Base-by-base conservation (phyloP, 2,888 invertebrate species). In the Quadroppia sp. region DNA sequence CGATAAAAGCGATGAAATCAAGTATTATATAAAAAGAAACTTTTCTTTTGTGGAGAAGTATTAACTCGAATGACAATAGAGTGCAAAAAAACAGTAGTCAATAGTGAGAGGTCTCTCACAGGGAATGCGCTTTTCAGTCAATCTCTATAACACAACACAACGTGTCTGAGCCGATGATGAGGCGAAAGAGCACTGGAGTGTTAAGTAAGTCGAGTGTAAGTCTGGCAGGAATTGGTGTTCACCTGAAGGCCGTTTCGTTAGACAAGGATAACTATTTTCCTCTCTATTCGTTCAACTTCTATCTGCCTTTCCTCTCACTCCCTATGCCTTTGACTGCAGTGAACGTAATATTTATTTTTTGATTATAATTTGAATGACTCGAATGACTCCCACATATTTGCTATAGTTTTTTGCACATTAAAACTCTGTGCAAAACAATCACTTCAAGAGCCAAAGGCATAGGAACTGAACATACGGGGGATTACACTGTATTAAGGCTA, bases 221-320 rank as follows among this genome's bases (percentile, higher is more conserved):
- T 3, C 50, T 45, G 45, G 40, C 13, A 45, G 17, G 45, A n/a
- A 40, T 40, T 25, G 23, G 53, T 53, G 25, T 53, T 20, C 36
- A 61, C 61, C 61, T 61, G 61, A 61, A 61, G 61, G 61, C 30
- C 61, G 61, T 32, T 30, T 61, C 61, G 32, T 32, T 32, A 61
- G 61, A 30, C 61, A 61, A 61, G 61, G 61, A 61, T 61, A 61
- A 61, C 30, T 61, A 20, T 36, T 28, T 59, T 59, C 23, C 13
- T 20, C 20, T 15, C 15, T 45, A 45, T 56, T 15, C 32, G 53
- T 20, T 23, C 53, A 53, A 53, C 53, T 23, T 53, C n/a, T 23
- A 45, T n/a, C 15, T 25, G 25, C 9, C 25, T 53, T 25, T 53
- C 25, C 6, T 23, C 25, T 9, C 50, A 50, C 50, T n/a, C n/a